These are phyloP conservation scores for Desoria tigrina DNA, from an alignment of 2,888 invertebrate genomes.

Conservation along the genomic window DNA sequence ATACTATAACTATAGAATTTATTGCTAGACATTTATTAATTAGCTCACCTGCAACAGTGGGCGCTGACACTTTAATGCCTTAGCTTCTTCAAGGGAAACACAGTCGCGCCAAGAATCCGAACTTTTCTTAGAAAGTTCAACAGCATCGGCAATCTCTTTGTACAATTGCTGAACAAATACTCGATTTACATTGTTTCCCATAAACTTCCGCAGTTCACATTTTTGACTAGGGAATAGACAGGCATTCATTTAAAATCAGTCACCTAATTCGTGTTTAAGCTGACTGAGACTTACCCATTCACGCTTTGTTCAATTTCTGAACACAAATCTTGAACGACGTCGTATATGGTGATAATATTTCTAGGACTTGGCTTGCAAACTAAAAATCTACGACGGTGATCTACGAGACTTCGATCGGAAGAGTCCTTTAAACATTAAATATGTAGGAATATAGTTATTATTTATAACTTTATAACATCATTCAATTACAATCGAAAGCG, in stretches of 20 bases:
- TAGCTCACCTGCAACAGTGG: conserved; percentile 66
- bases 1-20: not conserved
- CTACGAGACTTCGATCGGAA: conserved; percentile 43
- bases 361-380: conserved; percentile 76
- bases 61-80: conserved; percentile 64
- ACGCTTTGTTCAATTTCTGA: conserved; percentile 74
- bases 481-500: too few species aligned
- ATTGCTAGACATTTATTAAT: not conserved
- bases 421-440: conserved; percentile 35
- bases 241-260: conserved; percentile 7
- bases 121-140: conserved; percentile 72
- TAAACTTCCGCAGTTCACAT: conserved; percentile 78
- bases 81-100: conserved; percentile 69
- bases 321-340: conserved; percentile 78
- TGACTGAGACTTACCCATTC: conserved; percentile 36
- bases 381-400: conserved; percentile 62
- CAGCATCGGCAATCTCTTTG: conserved; percentile 65
- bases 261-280: not conserved
- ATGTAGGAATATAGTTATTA: conserved; percentile 19
- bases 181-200: conserved; percentile 82
- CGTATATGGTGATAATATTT: conserved; percentile 75
- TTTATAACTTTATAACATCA: too few species aligned
- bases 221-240: conserved; percentile 61
- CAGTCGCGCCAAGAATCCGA: conserved; percentile 78
- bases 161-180: conserved; percentile 80